phyloP scores from a whole-genome alignment of 1,140 invertebrate genomes.

The Solenopsis invicta region DNA sequence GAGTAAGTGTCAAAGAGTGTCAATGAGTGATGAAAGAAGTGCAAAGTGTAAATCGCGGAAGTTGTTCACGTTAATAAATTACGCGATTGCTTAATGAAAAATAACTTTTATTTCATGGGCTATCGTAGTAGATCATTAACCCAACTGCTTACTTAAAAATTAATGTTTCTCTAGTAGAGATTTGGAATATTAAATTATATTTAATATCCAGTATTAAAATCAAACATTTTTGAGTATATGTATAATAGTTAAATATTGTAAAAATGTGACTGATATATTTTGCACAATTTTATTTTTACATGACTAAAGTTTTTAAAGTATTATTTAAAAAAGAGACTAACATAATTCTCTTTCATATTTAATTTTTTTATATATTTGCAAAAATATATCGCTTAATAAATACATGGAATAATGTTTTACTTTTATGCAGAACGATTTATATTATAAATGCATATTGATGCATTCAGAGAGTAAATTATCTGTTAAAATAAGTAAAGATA shows the following conservation, averaged over 20 bases:
- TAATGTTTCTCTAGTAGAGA: neutral
- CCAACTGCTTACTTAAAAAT: neutral
- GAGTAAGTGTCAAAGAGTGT: constrained; percentile 23
- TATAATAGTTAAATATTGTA: neutral
- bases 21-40: neutral
- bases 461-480: too few species aligned
- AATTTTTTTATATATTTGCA: too few species aligned
- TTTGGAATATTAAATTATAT: neutral
- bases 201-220: neutral
- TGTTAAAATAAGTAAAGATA: too few species aligned
- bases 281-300: neutral
- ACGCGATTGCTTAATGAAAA: neutral
- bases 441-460: too few species aligned
- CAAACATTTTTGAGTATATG: neutral
- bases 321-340: neutral
- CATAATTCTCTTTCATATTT: too few species aligned
- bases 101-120: neutral
- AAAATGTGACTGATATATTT: neutral
- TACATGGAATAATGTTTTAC: too few species aligned
- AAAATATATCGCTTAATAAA: too few species aligned
- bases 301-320: neutral
- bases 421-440: too few species aligned
- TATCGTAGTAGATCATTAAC: neutral
- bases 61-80: neutral
- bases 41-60: neutral